Evolutionary conservation across 2,888 invertebrate genomes (phyloP), one percentile per base, ranked within the genome.

Genomic region (Mimumesa dahlbomi): DNA sequence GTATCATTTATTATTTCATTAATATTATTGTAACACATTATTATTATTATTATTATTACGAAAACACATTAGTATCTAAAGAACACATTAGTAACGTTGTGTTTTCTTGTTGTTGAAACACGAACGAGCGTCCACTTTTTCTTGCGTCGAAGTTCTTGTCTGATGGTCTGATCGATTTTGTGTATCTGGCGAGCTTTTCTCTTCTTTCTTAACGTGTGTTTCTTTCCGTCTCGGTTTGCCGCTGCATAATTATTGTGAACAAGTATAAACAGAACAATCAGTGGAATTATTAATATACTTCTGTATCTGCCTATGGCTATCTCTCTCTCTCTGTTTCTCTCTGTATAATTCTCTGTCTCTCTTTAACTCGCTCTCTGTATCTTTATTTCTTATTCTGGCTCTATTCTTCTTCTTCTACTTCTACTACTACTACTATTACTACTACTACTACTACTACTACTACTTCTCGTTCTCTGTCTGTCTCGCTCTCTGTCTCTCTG

Each of bases 181-280:
- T 68, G 49, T 64, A 63, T 57, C 64, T 66, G 65, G 53, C 65
- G 62, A 62, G 74, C 78, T 69, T 75, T 38, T 56, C 45, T 61
- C 59, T 65, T 59, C 65, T 67, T 56, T 63, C 63, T 58, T 58
- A 34, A 19, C 62, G 50, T 73, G 52, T 65, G 36, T 65, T 68
- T 69, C 31, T 21, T 58, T 68, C 36, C 52, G 31, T 45, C 50
- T 75, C 46, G 61, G 31, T 64, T 61, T 71, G 71, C 75, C 45
- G 67, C 58, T 75, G 79, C 76, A 70, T 78, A 78, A 74, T 74
- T 70, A 74, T 50, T 59, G 48, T 48, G 46, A 13, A 34, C 31
- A 46, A 74, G 46, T 59, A 45, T 48, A 46, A 13, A 34, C 31
- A 46, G 61, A 9, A 43, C 21, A 29, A 34, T 50, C 65, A 57